Conservation (phyloP, 1,140 invertebrate genomes). For the Sinella curviseta region DNA sequence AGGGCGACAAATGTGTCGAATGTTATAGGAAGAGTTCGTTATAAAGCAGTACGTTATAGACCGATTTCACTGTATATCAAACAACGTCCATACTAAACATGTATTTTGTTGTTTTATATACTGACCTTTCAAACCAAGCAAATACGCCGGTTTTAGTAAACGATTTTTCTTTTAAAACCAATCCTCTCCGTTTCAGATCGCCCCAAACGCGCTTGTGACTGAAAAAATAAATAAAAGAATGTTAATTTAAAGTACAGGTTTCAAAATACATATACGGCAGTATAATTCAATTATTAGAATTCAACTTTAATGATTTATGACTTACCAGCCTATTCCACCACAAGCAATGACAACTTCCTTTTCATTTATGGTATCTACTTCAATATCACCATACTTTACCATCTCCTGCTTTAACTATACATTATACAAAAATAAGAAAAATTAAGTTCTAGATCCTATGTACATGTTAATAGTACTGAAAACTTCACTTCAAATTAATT, state of each 20-base stretch:
- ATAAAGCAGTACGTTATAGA: too few relatives aligned
- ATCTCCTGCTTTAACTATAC: not conserved
- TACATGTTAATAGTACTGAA: not conserved
- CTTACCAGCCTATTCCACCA: constrained; percentile 28
- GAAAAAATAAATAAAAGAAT: not conserved
- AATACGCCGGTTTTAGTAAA: too few relatives aligned
- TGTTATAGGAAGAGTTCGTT: not conserved
- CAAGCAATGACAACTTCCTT: constrained; percentile 33
- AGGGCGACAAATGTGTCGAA: not conserved
- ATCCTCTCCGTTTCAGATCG: not conserved
- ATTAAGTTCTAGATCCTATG: too few relatives aligned
- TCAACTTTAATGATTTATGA: too few relatives aligned
- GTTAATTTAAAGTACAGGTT: too few relatives aligned
- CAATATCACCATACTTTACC: constrained; percentile 40
- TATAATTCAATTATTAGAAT: not conserved
- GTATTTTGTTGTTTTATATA: not conserved
- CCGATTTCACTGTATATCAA: not conserved
- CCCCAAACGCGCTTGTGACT: not conserved
- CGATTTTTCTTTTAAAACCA: not conserved
- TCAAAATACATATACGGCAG: too few relatives aligned
- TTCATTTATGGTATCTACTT: constrained; percentile 23
- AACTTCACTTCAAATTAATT: not conserved
- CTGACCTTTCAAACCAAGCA: not conserved
- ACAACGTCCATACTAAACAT: not conserved
- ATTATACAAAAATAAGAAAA: constrained; percentile 17